These are phyloP conservation scores for Acrocyrtus sp. DNA, from an alignment of 2,888 invertebrate genomes.

Conservation along the genomic window DNA sequence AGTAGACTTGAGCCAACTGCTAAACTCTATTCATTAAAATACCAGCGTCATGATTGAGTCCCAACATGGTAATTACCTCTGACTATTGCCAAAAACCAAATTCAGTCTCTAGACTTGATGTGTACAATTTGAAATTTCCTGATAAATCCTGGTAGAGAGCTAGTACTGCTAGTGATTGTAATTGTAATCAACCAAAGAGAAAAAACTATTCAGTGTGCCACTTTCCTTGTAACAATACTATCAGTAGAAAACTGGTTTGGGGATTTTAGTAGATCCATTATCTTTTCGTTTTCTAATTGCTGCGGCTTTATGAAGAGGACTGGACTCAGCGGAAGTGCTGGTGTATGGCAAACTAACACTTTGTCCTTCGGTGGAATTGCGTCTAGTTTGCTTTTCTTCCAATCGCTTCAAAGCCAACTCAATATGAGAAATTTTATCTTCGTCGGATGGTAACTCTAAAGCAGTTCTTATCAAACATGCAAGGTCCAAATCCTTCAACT, in stretches of 20 bases:
- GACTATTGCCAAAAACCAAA: background rate
- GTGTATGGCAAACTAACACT: constrained; percentile 58
- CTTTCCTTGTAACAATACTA: background rate
- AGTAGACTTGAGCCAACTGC: too few species aligned
- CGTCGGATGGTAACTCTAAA: constrained; percentile 59
- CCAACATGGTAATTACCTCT: too few species aligned
- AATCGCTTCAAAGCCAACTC: constrained; percentile 62
- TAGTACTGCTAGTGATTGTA: too few species aligned
- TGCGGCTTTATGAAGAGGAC: constrained; percentile 32
- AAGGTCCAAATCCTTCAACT: constrained; percentile 51
- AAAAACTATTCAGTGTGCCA: constrained; percentile 19
- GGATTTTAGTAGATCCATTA: constrained; percentile 61
- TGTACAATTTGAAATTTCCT: too few species aligned
- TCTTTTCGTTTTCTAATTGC: constrained; percentile 59
- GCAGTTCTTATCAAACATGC: constrained; percentile 61
- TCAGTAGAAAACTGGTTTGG: constrained; percentile 62
- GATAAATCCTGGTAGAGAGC: too few species aligned
- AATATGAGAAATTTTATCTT: constrained; percentile 63
- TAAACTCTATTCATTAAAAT: too few species aligned
- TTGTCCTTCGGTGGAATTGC: constrained; percentile 46
- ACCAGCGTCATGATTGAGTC: too few species aligned
- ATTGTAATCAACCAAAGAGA: too few species aligned
- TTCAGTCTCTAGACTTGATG: constrained; percentile 41
- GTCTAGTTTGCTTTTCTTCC: constrained; percentile 53
- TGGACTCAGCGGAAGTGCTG: constrained; percentile 32